Percentiles rank a stretch among this genome's conserved stretches.
Evolutionary conservation across 2,888 invertebrate species (phyloP).

Genomic region (Criorhina ranunculi): DNA sequence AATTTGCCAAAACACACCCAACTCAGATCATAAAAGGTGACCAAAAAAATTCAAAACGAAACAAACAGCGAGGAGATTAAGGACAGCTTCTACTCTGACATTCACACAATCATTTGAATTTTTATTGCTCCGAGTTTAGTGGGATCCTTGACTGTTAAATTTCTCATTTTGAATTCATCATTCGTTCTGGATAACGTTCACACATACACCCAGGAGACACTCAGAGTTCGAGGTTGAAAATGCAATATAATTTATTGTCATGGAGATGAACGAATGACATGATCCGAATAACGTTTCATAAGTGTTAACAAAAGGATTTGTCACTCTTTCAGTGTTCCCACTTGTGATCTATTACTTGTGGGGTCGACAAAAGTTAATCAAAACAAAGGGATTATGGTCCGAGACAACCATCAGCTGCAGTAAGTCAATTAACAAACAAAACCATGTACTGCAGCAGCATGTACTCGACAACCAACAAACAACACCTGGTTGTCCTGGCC

Average conservation of each 20-base stretch:
- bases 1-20: not conserved
- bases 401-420: no score
- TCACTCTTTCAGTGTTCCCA: not conserved
- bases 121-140: slow-evolving; percentile 18
- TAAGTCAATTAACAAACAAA: slow-evolving; percentile 23
- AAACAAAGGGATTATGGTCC: not conserved
- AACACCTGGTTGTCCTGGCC: slow-evolving; percentile 17
- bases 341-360: slow-evolving; percentile 5
- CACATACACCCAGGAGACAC: slow-evolving; percentile 13
- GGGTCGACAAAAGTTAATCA: slow-evolving; percentile 35
- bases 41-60: not conserved
- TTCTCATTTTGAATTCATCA: slow-evolving; percentile 37
- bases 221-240: not conserved
- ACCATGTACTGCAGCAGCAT: not conserved
- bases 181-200: slow-evolving; percentile 19
- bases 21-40: slow-evolving; percentile 12
- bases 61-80: not conserved
- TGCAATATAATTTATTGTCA: slow-evolving; percentile 5
- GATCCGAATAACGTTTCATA: not conserved
- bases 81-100: not conserved
- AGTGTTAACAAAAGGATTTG: not conserved
- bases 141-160: slow-evolving; percentile 2
- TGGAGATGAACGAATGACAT: not conserved
- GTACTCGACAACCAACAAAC: slow-evolving; percentile 24
- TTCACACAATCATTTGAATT: slow-evolving; percentile 39